Conservation (phyloP, 2,888 invertebrate genomes). For the Cantharis rustica region DNA sequence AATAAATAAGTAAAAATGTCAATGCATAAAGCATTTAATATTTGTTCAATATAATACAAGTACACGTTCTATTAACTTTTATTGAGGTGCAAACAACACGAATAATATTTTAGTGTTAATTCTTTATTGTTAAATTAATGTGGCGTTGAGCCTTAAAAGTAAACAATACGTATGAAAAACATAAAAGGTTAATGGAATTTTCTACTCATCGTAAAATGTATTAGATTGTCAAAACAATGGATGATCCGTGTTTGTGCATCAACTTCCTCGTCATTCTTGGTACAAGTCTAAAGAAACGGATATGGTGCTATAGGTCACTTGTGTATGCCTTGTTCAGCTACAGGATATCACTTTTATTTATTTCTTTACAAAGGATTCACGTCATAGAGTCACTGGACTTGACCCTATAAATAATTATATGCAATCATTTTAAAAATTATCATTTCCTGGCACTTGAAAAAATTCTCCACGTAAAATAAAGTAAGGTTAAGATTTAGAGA, state of each 20-base stretch:
- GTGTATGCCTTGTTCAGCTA: conserved; percentile 37
- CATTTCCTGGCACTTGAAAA: conserved; percentile 3
- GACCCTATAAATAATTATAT: conserved; percentile 25
- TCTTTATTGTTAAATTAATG: conserved; percentile 3
- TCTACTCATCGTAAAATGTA: conserved; percentile 37
- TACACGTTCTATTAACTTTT: not conserved
- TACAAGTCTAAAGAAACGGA: conserved; percentile 25
- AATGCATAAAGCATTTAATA: not conserved
- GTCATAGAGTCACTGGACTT: conserved; percentile 30
- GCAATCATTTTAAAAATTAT: conserved; percentile 12
- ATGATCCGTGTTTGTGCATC: conserved; percentile 32
- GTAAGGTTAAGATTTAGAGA: not conserved
- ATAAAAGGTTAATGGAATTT: conserved; percentile 28
- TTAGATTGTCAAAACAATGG: conserved; percentile 40
- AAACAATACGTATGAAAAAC: not conserved
- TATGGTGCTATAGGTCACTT: conserved; percentile 43
- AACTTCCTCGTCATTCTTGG: conserved; percentile 25
- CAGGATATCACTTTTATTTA: conserved; percentile 39
- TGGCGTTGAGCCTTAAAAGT: conserved; percentile 5
- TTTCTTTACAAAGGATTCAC: conserved; percentile 33
- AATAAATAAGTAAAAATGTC: not conserved
- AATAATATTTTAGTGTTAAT: conserved; percentile 1
- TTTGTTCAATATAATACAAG: not conserved
- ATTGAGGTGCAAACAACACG: not conserved
- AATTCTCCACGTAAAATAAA: not conserved